Percentiles rank a stretch among this genome's conserved stretches.
Conservation (phyloP, 2,113 vertebrate species). For the Ptyas mucosa region DNA sequence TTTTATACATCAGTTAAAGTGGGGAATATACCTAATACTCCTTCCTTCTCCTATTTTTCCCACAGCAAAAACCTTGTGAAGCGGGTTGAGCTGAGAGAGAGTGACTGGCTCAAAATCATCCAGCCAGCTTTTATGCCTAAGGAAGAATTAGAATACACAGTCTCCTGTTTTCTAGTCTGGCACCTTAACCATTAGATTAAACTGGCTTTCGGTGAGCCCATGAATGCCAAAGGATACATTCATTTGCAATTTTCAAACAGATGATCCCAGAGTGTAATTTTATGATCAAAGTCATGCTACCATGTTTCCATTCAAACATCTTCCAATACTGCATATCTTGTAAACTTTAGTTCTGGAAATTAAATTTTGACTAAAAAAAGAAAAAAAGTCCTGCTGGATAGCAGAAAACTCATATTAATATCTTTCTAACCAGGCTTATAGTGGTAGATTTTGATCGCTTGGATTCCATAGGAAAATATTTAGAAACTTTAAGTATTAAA, state of each 20-base stretch:
- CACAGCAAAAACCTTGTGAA: background rate
- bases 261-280: background rate
- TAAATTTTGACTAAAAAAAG: background rate
- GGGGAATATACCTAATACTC: background rate
- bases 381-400: background rate
- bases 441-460: background rate
- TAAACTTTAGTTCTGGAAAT: background rate
- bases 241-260: background rate
- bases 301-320: background rate
- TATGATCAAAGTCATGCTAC: background rate
- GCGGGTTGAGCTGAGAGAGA: background rate
- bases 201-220: background rate
- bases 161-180: background rate
- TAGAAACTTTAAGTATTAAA: background rate
- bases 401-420: background rate
- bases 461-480: background rate
- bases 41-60: background rate
- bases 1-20: background rate
- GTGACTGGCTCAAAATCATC: background rate
- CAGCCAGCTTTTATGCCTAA: background rate
- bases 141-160: background rate
- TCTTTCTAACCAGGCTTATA: background rate
- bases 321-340: background rate
- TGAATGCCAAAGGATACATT: background rate
- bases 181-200: background rate